Conservation (phyloP, 2,113 vertebrate species). For the Eublepharis macularius region DNA sequence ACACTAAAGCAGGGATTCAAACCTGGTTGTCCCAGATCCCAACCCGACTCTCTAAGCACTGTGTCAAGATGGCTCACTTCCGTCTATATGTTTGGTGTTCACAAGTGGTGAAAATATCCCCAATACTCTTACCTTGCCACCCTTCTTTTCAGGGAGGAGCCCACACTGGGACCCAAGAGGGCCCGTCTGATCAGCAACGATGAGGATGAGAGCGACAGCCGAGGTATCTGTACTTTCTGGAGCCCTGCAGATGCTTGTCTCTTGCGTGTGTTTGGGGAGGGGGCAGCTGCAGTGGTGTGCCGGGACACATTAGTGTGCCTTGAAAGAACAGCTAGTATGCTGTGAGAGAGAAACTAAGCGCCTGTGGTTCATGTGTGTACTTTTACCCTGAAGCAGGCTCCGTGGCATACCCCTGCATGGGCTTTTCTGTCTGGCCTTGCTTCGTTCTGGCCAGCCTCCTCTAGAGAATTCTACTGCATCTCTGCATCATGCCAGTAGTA, state of each 20-base stretch:
- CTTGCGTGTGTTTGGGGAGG: too few species aligned
- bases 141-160: background rate
- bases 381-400: background rate
- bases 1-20: too few species aligned
- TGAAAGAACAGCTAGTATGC: background rate
- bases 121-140: background rate
- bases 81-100: background rate
- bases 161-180: background rate
- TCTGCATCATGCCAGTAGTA: background rate
- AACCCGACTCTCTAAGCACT: too few species aligned
- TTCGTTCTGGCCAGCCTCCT: background rate
- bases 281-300: background rate
- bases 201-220: conserved; percentile 44
- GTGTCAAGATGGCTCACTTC: background rate
- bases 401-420: background rate
- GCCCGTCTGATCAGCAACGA: background rate
- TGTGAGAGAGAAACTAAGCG: background rate
- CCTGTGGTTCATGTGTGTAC: background rate
- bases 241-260: background rate
- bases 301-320: background rate
- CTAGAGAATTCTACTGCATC: background rate
- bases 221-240: background rate
- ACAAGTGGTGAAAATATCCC: too few species aligned
- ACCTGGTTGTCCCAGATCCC: too few species aligned
- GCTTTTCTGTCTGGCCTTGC: background rate